Evolutionary conservation across 2,797 vertebrate species (phyloP).

Genomic region (Rousettus madagascariensis): DNA sequence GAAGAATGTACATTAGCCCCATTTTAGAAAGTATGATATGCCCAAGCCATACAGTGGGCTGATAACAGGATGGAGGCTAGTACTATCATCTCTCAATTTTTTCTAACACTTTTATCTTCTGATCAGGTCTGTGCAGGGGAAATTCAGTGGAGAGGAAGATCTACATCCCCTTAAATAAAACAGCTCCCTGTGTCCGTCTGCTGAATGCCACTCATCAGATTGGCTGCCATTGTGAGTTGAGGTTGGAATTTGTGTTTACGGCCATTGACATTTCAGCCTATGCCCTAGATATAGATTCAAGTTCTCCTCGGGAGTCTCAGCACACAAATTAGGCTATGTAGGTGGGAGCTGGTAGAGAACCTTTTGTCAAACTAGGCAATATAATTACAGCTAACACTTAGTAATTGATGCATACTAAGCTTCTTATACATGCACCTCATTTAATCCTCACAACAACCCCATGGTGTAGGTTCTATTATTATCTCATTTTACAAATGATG

Average conservation of each 20-base stretch:
- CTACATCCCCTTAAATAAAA: constrained; percentile 92
- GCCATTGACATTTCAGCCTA: not conserved
- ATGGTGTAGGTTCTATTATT: not conserved
- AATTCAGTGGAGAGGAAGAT: constrained; percentile 96
- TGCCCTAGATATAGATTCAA: not conserved
- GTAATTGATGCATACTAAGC: not conserved
- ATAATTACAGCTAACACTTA: constrained; percentile 5
- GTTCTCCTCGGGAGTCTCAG: not conserved
- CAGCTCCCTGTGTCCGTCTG: constrained; percentile 93
- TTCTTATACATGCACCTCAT: not conserved
- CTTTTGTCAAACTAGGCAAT: not conserved
- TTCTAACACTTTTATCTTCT: constrained; percentile 37
- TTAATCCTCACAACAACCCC: not conserved
- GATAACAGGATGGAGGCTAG: not conserved
- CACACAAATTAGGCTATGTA: not conserved
- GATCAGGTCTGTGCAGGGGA: constrained; percentile 76
- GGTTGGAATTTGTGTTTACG: constrained; percentile 46
- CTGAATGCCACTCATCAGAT: constrained; percentile 97
- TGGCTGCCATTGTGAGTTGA: constrained; percentile 96
- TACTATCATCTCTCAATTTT: not conserved
- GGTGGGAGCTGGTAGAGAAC: not conserved
- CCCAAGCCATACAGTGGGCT: not conserved
- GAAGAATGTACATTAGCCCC: not conserved
- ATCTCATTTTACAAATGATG: not conserved
- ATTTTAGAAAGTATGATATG: constrained; percentile 23